These are phyloP conservation scores for Chiloscyllium plagiosum DNA, from an alignment of 2,113 vertebrate species.

Conservation along the genomic window DNA sequence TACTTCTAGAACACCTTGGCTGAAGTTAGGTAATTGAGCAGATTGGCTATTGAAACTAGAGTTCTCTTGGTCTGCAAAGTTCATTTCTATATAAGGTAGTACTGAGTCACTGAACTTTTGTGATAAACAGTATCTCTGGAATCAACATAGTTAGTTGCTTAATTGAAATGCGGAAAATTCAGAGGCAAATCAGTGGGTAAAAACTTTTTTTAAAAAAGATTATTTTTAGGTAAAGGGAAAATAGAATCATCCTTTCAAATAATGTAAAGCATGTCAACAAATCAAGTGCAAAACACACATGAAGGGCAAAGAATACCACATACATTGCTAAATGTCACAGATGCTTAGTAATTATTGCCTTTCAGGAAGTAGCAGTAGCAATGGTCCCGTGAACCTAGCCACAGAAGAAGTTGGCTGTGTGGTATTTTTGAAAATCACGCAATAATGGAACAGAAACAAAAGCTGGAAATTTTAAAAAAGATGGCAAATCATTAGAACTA, in stretches of 20 bases:
- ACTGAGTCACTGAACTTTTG: not conserved
- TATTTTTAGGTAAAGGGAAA: not conserved
- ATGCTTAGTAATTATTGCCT: not conserved
- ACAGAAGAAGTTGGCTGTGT: not conserved
- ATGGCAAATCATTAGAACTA: not conserved
- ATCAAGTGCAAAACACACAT: not conserved
- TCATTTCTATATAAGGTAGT: not conserved
- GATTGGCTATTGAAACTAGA: not conserved
- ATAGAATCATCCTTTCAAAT: not conserved
- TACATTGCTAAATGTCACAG: not conserved
- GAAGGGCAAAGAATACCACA: not conserved
- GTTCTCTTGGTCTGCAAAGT: not conserved
- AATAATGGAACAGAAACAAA: not conserved
- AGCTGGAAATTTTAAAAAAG: not conserved
- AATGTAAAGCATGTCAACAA: not conserved
- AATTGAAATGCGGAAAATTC: not conserved
- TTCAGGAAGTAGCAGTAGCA: not conserved
- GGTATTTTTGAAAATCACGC: not conserved
- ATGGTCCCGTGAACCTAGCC: not conserved
- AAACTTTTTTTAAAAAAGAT: not conserved
- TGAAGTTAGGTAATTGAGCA: not conserved
- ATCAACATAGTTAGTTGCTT: not conserved
- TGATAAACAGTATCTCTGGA: not conserved
- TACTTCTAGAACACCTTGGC: not conserved
- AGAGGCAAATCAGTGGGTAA: not conserved